phyloP scores from a whole-genome alignment of 2,113 vertebrate genomes.

The Pavo muticus region DNA sequence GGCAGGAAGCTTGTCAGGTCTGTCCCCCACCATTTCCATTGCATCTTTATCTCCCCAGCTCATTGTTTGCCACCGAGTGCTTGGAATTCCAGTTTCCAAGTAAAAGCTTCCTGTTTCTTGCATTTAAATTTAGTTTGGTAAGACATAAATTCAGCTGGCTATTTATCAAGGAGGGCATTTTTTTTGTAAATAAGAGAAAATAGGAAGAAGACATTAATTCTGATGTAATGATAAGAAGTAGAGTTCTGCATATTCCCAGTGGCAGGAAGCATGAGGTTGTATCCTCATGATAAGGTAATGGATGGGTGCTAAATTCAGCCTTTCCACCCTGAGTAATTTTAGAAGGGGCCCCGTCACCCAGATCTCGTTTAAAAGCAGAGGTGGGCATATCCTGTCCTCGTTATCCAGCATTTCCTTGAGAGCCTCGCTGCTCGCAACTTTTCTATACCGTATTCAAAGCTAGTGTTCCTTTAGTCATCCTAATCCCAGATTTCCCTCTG shows the following conservation, averaged over 20 bases:
- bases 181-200: neutral
- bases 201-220: slow-evolving; percentile 40
- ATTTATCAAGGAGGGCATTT: slow-evolving; percentile 40
- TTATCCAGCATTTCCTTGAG: neutral
- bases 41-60: slow-evolving; percentile 84
- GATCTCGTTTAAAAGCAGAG: slow-evolving; percentile 58
- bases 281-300: slow-evolving; percentile 65
- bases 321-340: slow-evolving; percentile 69
- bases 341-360: slow-evolving; percentile 43
- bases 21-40: slow-evolving; percentile 74
- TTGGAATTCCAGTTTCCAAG: slow-evolving; percentile 84
- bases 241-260: slow-evolving; percentile 34
- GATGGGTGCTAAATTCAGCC: slow-evolving; percentile 66
- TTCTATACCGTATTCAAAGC: slow-evolving; percentile 51
- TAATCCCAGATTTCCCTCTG: neutral
- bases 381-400: slow-evolving; percentile 25
- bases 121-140: slow-evolving; percentile 78
- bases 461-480: neutral
- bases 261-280: slow-evolving; percentile 57
- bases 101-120: slow-evolving; percentile 85
- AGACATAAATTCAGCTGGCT: slow-evolving; percentile 67
- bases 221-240: slow-evolving; percentile 3
- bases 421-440: slow-evolving; percentile 25
- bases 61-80: slow-evolving; percentile 82
- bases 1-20: slow-evolving; percentile 81